Percentiles rank a stretch among this genome's conserved stretches.
phyloP scores from a whole-genome alignment of 2,888 invertebrate genomes.

The Eristalis tenax region DNA sequence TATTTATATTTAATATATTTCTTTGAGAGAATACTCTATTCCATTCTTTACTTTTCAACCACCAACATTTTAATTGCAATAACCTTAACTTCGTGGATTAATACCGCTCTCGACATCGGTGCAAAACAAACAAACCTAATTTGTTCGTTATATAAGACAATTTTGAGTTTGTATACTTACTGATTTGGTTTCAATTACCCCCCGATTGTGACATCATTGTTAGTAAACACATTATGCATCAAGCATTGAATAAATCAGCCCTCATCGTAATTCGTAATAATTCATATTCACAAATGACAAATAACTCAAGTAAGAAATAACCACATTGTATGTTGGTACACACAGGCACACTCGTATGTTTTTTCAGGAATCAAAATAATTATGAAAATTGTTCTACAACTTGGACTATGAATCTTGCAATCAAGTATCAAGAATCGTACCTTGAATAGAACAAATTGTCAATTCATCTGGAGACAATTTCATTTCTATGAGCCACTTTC shows the following conservation, averaged over 20 bases:
- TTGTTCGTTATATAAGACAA: too few species aligned
- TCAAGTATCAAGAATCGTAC: background rate
- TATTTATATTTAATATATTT: too few species aligned
- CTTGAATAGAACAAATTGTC: background rate
- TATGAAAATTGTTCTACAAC: background rate
- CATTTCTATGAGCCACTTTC: too few species aligned
- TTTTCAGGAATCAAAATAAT: background rate
- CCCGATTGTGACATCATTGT: background rate
- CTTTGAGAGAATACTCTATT: too few species aligned
- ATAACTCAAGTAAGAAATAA: background rate
- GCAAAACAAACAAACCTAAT: too few species aligned
- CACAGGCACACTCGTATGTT: background rate
- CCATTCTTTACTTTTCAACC: too few species aligned
- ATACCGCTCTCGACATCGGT: too few species aligned
- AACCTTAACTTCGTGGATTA: background rate
- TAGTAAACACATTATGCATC: background rate
- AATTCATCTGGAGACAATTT: background rate
- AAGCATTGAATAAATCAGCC: background rate
- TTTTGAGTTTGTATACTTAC: background rate
- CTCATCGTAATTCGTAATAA: background rate
- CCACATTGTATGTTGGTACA: background rate
- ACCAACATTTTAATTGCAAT: too few species aligned
- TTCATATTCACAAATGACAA: background rate
- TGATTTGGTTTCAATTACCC: background rate
- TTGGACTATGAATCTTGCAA: background rate